Evolutionary conservation across 2,113 vertebrate genomes (phyloP), one percentile per base, ranked within the genome.

Genomic region (Mustelus asterias): DNA sequence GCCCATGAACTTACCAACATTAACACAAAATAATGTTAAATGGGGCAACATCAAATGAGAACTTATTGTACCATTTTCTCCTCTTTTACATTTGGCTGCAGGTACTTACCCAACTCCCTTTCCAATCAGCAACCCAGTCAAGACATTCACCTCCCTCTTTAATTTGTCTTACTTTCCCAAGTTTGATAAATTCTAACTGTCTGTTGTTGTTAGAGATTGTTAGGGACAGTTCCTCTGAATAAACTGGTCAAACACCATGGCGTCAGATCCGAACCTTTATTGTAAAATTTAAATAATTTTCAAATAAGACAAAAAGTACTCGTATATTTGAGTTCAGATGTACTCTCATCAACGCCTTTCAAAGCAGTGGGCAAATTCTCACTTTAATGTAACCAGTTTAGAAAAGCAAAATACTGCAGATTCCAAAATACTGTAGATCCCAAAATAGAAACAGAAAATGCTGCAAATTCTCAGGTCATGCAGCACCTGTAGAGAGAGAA

Each of bases 211-310:
- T 90, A 63, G 48, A 48, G 48, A 48, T 63, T n/a, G 29, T 63
- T 14, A 63, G 54, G 11, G n/a, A 29, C 60, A 92, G 60, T 22
- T 65, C 14, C n/a, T 14, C 58, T 92, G 63, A 33, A 65, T 37
- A 37, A 92, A 65, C 6, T 60, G 26, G 48, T 37, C 13, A 37
- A 65, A 63, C 14, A 20, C 3, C 60, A 18, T 65, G 33, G 1
- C 65, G 22, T 65, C 60, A 65, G 6, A 92, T 37, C 89, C 16
- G 37, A 92, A 92, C 89, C 26, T 92, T 92, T 92, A 92, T 92
- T 92, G 58, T 65, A 65, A 92, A 92, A 92, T 92, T 63, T 92
- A 92, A 92, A 60, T 90, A 58, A 89, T 58, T 22, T 60, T 90
- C 54, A 60, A 90, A 60, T 33, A 90, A 65, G 1, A 54, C 44